Percentiles rank a stretch among this genome's conserved stretches.
Conservation (phyloP, 2,797 vertebrate species). For the Dallia pectoralis region DNA sequence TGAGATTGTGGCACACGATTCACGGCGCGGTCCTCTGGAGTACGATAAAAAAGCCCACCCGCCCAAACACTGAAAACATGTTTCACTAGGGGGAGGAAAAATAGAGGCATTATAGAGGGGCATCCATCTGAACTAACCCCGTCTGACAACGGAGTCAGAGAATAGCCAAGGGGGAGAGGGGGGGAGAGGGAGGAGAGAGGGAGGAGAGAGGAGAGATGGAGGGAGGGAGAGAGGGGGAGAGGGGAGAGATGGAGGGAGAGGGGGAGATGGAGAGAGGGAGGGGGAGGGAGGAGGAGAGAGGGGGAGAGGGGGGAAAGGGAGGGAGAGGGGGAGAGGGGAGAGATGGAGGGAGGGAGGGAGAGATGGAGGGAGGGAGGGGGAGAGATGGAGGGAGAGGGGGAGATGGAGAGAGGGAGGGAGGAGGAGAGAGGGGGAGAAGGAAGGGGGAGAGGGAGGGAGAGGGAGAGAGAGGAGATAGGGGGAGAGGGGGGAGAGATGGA, state of each 20-base stretch:
- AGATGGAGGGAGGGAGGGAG: background rate
- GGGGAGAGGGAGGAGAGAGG: background rate
- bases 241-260: background rate
- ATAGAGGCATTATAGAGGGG: slow-evolving; percentile 47
- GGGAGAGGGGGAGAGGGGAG: background rate
- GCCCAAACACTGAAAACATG: slow-evolving; percentile 18
- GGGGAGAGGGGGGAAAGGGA: background rate
- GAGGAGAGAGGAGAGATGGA: background rate
- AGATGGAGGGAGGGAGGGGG: background rate
- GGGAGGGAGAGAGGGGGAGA: background rate
- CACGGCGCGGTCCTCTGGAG: slow-evolving; percentile 21
- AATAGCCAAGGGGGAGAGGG: slow-evolving; percentile 27
- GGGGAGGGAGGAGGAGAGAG: background rate
- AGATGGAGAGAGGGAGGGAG: background rate
- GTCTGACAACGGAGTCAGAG: slow-evolving; percentile 48
- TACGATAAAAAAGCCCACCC: slow-evolving; percentile 25
- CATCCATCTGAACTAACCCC: slow-evolving; percentile 48
- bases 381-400: too few species aligned
- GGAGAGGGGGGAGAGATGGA: background rate
- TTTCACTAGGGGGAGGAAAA: slow-evolving; percentile 29
- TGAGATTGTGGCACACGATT: slow-evolving; percentile 5
- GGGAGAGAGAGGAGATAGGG: slow-evolving; percentile 1
- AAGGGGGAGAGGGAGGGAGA: background rate
- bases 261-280: background rate
- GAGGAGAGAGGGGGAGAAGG: slow-evolving; percentile 12